Percentiles rank a stretch among this genome's conserved stretches.
phyloP scores from a whole-genome alignment of 2,888 invertebrate species.

The Rhogogaster chlorosoma region DNA sequence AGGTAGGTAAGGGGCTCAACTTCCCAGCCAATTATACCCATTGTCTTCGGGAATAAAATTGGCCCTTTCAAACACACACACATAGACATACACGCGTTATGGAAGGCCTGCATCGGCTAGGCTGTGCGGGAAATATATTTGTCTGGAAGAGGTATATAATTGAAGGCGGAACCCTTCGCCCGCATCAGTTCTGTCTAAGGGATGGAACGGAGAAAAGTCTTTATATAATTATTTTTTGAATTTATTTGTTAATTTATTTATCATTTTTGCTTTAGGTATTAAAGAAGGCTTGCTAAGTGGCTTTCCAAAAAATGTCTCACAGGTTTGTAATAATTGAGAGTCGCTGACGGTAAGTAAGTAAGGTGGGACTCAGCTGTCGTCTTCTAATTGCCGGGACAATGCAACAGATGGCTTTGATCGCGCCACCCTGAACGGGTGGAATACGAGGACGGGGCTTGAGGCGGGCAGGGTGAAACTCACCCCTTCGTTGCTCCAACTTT shows the following conservation, averaged over 20 bases:
- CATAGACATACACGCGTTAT: not conserved
- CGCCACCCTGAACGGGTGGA: constrained; percentile 63
- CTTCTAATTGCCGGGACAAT: constrained; percentile 78
- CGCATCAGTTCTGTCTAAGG: not conserved
- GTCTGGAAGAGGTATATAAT: constrained; percentile 21
- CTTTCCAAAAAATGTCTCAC: not conserved
- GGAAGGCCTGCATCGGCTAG: constrained; percentile 37
- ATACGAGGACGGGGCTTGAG: constrained; percentile 26
- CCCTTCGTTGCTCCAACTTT: constrained; percentile 47
- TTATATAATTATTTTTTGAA: not conserved
- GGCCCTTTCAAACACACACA: constrained; percentile 19
- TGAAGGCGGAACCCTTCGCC: constrained; percentile 5
- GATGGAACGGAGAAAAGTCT: not conserved
- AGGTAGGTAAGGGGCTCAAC: constrained; percentile 25
- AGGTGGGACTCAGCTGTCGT: constrained; percentile 77
- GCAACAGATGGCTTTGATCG: constrained; percentile 78
- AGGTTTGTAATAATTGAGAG: constrained; percentile 68
- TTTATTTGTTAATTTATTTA: not conserved
- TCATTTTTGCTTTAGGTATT: not conserved
- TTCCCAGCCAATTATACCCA: constrained; percentile 42
- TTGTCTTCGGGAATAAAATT: constrained; percentile 38
- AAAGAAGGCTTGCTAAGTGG: not conserved
- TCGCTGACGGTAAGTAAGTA: constrained; percentile 75
- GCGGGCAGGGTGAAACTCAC: constrained; percentile 17
- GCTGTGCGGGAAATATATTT: constrained; percentile 40